Evolutionary conservation across 2,888 invertebrate species (phyloP).

Genomic region (Caenorhabditis panamensis): DNA sequence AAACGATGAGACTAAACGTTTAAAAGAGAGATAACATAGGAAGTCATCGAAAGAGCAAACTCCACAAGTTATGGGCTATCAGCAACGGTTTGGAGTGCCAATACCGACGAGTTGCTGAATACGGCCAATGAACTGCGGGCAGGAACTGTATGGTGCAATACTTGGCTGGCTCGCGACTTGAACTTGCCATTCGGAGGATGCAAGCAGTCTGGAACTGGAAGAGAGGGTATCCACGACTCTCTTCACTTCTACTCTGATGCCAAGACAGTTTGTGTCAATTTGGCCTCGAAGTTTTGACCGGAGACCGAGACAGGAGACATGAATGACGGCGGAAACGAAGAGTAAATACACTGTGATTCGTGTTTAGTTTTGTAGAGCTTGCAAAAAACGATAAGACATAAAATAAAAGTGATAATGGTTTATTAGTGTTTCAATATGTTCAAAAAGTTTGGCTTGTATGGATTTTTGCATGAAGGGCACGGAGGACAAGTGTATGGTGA

Average conservation of each 20-base stretch:
- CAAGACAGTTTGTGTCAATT: slow-evolving; percentile 83
- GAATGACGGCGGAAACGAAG: no score
- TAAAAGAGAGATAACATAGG: slow-evolving; percentile 44
- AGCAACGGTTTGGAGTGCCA: slow-evolving; percentile 83
- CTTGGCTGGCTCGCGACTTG: slow-evolving; percentile 84
- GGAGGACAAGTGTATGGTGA: slow-evolving; percentile 42
- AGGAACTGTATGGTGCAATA: slow-evolving; percentile 85
- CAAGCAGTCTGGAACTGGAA: slow-evolving; percentile 84
- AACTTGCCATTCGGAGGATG: slow-evolving; percentile 85
- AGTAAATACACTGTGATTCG: not conserved
- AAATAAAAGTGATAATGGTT: no score
- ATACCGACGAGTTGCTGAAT: slow-evolving; percentile 82
- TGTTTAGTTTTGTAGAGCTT: not conserved
- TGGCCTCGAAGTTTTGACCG: slow-evolving; percentile 40
- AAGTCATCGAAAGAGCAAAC: slow-evolving; percentile 83
- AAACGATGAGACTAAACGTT: not conserved
- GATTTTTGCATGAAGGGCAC: slow-evolving; percentile 26
- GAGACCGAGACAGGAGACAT: no score
- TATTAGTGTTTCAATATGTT: no score
- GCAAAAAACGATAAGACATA: not conserved
- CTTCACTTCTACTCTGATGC: slow-evolving; percentile 84
- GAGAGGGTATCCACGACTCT: slow-evolving; percentile 84
- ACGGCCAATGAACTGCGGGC: slow-evolving; percentile 83
- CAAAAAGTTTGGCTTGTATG: no score
- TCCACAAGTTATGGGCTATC: slow-evolving; percentile 83